Evolutionary conservation across 2,113 vertebrate species (phyloP), one percentile per base, ranked within the genome.

Genomic region (Leiothrix lutea): DNA sequence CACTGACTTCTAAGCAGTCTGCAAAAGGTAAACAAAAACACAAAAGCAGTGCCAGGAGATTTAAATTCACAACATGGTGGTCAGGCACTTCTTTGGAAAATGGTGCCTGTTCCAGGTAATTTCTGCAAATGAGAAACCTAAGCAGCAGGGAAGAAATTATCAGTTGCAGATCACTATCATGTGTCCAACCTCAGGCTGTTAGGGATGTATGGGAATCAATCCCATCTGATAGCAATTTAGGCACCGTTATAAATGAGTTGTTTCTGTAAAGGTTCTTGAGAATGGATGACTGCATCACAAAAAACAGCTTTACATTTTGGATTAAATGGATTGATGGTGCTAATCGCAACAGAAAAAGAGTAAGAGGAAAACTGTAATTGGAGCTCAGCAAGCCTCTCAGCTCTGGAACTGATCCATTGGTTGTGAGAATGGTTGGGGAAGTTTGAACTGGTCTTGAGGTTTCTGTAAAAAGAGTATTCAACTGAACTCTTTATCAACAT

Each of bases 161-260:
- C 90, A 90, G 82, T 72, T 94, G 80, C 73, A 92, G 93, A 83
- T 92, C 88, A 64, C 81, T 86, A 67, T 87, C 14, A 4, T 45
- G 64, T 92, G 83, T 95, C 86, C 79, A 88, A 62, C 54, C 67
- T 96, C 85, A 74, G 79, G 74, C 88, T 92, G 79, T 67, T 88
- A 74, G 79, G 85, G 74, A 62, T 88, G 16, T 69, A 66, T 67
- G 67, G 88, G 94, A 92, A 74, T 95, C 53, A 72, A 86, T 96
- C 84, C 91, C 92, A 94, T 94, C 93, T 96, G 95, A 97, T 93
- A 94, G 92, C 88, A 93, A 90, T 94, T 95, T 92, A 95, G 72
- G 57, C 80, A 78, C 72, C 12, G 3, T 90, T 97, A 90, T 71
- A 94, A 95, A 93, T 88, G 69, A 83, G 69, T 94, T 88, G 88